Base-by-base conservation (phyloP, 2,888 invertebrate genomes). In the Melipona bicolor region DNA sequence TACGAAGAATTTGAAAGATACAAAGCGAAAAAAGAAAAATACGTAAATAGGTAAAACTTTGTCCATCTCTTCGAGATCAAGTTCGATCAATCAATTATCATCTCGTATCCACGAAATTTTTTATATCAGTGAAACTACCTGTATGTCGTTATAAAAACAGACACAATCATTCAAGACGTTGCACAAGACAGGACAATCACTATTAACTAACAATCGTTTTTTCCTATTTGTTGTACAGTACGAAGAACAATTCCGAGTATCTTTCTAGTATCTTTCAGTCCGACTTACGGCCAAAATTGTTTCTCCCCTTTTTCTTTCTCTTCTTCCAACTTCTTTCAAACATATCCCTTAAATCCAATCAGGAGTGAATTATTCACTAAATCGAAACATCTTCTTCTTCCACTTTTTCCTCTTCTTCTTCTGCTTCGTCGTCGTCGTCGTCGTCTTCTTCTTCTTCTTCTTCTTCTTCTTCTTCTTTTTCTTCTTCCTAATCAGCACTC, bases 171-270 rank as follows among this genome's bases (percentile, higher is more conserved):
- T 49, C n/a, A 49, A 17, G 24, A 69, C 70, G 67, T 71, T 61
- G n/a, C 72, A 69, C 81, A 76, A 67, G 76, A 65, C 73, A 65
- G 54, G 76, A 61, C 73, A 65, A 70, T 56, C 76, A 74, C 52
- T 65, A 72, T 83, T 43, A 50, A 73, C 72, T 83, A 83, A 83
- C 78, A n/a, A 83, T 76, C 68, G 24, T 19, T 64, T 36, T 11
- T 27, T 52, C 19, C 4, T 62, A 11, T 5, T 61, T 52, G 17
- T 50, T 64, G 59, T 65, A 74, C 59, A 27, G 19, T 69, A 64
- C 52, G 59, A 68, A 19, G 65, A 74, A 75, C 75, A 68, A n/a
- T 75, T 50, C 27, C 50, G 50, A 21, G 11, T 50, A n/a, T 64
- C 50, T n/a, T 36, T 32, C 21, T 4, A 9, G 27, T 19, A 9